Conservation (phyloP, 2,113 vertebrate genomes). For the Colaptes auratus region DNA sequence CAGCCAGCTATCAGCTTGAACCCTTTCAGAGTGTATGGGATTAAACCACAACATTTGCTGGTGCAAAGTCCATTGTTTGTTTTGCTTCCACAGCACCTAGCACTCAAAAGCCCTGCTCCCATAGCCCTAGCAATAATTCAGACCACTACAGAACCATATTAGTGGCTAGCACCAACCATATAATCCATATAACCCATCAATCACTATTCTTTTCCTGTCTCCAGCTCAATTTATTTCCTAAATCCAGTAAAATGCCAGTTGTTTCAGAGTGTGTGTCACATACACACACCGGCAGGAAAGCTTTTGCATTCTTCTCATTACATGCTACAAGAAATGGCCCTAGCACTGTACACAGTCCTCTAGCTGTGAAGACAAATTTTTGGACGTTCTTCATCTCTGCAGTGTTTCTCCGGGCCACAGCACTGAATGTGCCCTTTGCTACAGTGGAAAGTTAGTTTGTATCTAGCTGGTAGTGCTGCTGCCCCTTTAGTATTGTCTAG, state of each 20-base stretch:
- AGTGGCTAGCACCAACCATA: neutral
- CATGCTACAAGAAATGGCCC: neutral
- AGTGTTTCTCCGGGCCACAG: neutral
- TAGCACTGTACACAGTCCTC: neutral
- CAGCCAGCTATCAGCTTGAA: neutral
- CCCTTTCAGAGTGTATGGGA: neutral
- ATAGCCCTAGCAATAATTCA: neutral
- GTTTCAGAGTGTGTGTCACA: neutral
- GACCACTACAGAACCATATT: neutral
- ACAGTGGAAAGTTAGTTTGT: neutral
- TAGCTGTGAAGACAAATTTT: neutral
- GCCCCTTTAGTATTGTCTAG: slow-evolving; percentile 21
- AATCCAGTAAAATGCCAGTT: neutral
- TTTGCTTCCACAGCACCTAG: neutral
- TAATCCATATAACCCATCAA: neutral
- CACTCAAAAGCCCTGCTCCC: neutral
- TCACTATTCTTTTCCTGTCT: neutral
- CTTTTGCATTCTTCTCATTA: neutral
- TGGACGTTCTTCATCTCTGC: neutral
- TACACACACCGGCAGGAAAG: neutral
- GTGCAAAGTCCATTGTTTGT: neutral
- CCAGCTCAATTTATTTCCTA: neutral
- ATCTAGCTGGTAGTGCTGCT: neutral
- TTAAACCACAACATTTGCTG: neutral
- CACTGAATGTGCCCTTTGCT: neutral